Conservation (phyloP, 2,113 vertebrate species). For the Coregonus clupeaformis region DNA sequence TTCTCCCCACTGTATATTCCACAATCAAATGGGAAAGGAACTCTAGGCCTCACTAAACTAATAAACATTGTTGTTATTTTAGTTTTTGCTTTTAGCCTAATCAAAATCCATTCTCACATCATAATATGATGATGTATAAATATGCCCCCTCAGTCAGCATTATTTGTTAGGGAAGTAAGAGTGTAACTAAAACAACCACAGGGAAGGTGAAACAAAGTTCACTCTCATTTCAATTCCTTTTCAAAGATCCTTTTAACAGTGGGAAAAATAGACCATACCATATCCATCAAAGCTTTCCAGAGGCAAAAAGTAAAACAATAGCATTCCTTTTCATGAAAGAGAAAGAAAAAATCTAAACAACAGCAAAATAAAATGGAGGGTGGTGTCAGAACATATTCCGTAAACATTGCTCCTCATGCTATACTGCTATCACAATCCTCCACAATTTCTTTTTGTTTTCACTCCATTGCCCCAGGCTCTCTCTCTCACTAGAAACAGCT, state of each 20-base stretch:
- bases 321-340: too few relatives aligned
- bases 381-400: constrained; percentile 36
- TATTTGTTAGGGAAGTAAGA: background rate
- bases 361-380: background rate
- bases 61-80: too few relatives aligned
- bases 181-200: background rate
- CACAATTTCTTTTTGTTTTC: constrained; percentile 59
- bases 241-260: constrained; percentile 19
- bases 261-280: constrained; percentile 1
- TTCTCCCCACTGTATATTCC: background rate
- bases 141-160: background rate
- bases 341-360: too few relatives aligned
- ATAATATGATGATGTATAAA: background rate
- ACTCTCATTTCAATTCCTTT: constrained; percentile 26
- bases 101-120: background rate
- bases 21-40: background rate
- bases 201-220: constrained; percentile 18
- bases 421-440: constrained; percentile 46
- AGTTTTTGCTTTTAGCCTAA: too few relatives aligned
- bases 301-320: too few relatives aligned
- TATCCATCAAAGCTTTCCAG: too few relatives aligned
- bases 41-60: too few relatives aligned
- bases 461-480: constrained; percentile 57
- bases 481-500: constrained; percentile 51
- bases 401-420: constrained; percentile 46